These are phyloP conservation scores for Eumeta japonica DNA, from an alignment of 1,140 invertebrate genomes.

Conservation along the genomic window DNA sequence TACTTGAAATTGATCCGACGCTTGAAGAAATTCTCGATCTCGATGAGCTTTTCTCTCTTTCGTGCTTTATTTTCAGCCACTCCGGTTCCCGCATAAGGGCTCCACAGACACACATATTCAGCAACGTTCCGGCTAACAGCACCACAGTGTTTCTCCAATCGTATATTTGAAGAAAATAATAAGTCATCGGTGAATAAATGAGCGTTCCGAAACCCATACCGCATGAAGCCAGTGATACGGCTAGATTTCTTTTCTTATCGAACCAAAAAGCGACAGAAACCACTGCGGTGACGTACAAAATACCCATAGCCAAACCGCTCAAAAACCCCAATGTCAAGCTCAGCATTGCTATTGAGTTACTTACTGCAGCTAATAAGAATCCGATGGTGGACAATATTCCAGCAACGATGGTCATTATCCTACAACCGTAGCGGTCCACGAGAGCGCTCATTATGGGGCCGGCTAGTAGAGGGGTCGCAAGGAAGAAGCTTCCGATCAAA, in stretches of 20 bases:
- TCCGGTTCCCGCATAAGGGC: slow-evolving; percentile 82
- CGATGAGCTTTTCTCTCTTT: slow-evolving; percentile 24
- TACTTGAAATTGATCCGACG: slow-evolving; percentile 30
- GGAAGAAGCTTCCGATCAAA: slow-evolving; percentile 82
- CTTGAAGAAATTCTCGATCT: slow-evolving; percentile 21
- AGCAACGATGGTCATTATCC: slow-evolving; percentile 76
- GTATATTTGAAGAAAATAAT: slow-evolving; percentile 67
- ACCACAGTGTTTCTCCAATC: slow-evolving; percentile 82
- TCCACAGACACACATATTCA: slow-evolving; percentile 87
- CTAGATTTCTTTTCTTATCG: slow-evolving; percentile 86
- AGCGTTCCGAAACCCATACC: slow-evolving; percentile 62
- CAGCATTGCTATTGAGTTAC: slow-evolving; percentile 69
- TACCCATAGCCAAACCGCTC: slow-evolving; percentile 79
- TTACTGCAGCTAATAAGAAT: slow-evolving; percentile 72
- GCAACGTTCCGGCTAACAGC: slow-evolving; percentile 75
- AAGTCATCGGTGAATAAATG: slow-evolving; percentile 76
- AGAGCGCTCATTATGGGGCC: slow-evolving; percentile 84
- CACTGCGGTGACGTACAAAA: slow-evolving; percentile 84
- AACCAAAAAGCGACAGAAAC: slow-evolving; percentile 96
- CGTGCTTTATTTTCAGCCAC: slow-evolving; percentile 59
- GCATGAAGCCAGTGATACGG: slow-evolving; percentile 63
- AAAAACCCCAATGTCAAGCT: slow-evolving; percentile 83
- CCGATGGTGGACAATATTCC: slow-evolving; percentile 72
- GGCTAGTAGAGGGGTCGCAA: slow-evolving; percentile 80
- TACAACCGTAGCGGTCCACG: slow-evolving; percentile 83